A percentile compares a stretch with the other conserved stretches of the same genome.
Evolutionary conservation across 2,888 invertebrate species (phyloP).

Genomic region (Ophraella communa): DNA sequence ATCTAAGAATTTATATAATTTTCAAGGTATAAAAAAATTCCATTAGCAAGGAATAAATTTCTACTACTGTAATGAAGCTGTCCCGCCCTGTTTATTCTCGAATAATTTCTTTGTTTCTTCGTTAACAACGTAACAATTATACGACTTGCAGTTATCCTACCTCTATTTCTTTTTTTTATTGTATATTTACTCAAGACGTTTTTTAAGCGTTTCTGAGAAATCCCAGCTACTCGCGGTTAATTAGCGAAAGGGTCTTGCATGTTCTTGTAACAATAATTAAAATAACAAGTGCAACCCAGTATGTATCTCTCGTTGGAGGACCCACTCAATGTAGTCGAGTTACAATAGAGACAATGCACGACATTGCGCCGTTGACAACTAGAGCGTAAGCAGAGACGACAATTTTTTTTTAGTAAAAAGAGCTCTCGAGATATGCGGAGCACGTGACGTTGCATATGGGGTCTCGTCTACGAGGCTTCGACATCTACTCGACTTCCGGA

Average conservation of each 20-base stretch:
- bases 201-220: background rate
- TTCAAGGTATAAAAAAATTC: too few relatives aligned
- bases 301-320: conserved; percentile 16
- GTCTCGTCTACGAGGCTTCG: conserved; percentile 37
- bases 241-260: conserved; percentile 11
- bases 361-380: conserved; percentile 29
- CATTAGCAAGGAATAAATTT: too few relatives aligned
- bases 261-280: conserved; percentile 21
- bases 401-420: conserved; percentile 35
- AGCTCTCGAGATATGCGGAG: conserved; percentile 38
- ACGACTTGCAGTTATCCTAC: too few relatives aligned
- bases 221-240: background rate
- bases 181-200: background rate
- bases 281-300: conserved; percentile 13
- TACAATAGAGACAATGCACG: conserved; percentile 27
- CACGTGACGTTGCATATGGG: conserved; percentile 44
- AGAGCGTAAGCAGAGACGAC: conserved; percentile 9
- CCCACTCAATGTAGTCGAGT: conserved; percentile 1
- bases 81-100: too few relatives aligned
- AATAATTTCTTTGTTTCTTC: too few relatives aligned
- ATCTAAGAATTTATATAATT: too few relatives aligned
- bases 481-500: conserved; percentile 39
- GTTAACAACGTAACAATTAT: too few relatives aligned
- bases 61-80: too few relatives aligned
- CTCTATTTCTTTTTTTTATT: too few relatives aligned